These are phyloP conservation scores for Entomyzon cyanotis DNA, from an alignment of 2,113 vertebrate species.

Conservation along the genomic window DNA sequence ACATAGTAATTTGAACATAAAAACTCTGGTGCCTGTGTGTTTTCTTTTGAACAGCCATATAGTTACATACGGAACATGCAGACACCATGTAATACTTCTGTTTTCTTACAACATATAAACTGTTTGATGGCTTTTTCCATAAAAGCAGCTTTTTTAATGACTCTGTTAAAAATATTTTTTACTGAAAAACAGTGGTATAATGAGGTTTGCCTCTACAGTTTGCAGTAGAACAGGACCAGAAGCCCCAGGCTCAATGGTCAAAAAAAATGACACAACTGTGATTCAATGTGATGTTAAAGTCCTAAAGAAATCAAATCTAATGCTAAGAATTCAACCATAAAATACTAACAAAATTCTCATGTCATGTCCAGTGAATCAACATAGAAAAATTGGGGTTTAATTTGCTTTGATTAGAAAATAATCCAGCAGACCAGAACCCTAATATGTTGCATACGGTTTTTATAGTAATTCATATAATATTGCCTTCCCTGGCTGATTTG, in stretches of 20 bases:
- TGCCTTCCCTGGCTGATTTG: background rate
- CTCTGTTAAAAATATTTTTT: background rate
- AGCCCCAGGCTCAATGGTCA: background rate
- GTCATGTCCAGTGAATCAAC: background rate
- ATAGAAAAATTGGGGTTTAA: background rate
- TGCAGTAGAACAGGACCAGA: background rate
- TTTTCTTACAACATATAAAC: conserved; percentile 26
- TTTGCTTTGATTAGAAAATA: background rate
- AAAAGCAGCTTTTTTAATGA: conserved; percentile 16
- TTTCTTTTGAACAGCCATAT: background rate
- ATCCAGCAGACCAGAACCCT: background rate
- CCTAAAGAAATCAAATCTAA: background rate
- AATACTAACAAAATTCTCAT: background rate
- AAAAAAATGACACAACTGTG: background rate
- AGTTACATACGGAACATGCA: background rate
- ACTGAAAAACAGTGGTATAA: background rate
- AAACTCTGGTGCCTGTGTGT: background rate
- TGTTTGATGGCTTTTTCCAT: conserved; percentile 10
- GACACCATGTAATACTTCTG: background rate
- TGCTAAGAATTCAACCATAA: background rate
- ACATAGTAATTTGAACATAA: background rate
- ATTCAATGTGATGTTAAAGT: background rate
- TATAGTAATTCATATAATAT: background rate
- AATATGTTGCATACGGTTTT: background rate
- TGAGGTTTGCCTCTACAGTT: background rate